Evolutionary conservation across 2,888 invertebrate species (phyloP).

Genomic region (Hydriomena furcata): DNA sequence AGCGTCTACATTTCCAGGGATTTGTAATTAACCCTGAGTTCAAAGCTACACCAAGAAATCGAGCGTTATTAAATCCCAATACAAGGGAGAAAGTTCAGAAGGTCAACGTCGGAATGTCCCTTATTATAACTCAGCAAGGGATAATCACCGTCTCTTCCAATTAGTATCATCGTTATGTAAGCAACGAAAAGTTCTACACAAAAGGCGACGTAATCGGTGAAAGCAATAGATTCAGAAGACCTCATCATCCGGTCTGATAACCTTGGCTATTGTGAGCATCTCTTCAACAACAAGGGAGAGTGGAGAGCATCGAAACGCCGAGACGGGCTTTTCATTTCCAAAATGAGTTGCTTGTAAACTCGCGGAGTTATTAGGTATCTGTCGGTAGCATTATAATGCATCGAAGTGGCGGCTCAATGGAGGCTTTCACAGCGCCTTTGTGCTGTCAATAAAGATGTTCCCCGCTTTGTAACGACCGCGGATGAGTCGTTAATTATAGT

Average conservation of each 20-base stretch:
- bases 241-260: constrained; percentile 81
- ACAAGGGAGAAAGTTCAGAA: constrained; percentile 49
- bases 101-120: constrained; percentile 35
- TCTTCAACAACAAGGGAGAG: constrained; percentile 65
- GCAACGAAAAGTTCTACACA: constrained; percentile 56
- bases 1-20: constrained; percentile 34
- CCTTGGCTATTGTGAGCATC: constrained; percentile 71
- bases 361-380: constrained; percentile 67
- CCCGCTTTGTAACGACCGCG: constrained; percentile 57
- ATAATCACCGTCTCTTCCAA: constrained; percentile 51
- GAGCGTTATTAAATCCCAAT: constrained; percentile 43
- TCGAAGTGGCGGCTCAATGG: constrained; percentile 61
- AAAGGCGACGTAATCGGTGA: constrained; percentile 73
- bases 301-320: constrained; percentile 55
- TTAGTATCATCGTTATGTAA: constrained; percentile 56
- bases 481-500: constrained; percentile 60
- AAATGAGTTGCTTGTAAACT: constrained; percentile 69
- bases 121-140: constrained; percentile 42
- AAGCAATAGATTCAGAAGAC: constrained; percentile 72
- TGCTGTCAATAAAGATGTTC: constrained; percentile 73
- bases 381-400: constrained; percentile 66
- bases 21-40: constrained; percentile 55
- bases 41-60: constrained; percentile 41
- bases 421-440: constrained; percentile 68
- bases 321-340: constrained; percentile 71